A percentile compares a stretch with the other conserved stretches of the same genome.
Evolutionary conservation across 2,888 invertebrate species (phyloP).

Genomic region (Agonum fuliginosum): DNA sequence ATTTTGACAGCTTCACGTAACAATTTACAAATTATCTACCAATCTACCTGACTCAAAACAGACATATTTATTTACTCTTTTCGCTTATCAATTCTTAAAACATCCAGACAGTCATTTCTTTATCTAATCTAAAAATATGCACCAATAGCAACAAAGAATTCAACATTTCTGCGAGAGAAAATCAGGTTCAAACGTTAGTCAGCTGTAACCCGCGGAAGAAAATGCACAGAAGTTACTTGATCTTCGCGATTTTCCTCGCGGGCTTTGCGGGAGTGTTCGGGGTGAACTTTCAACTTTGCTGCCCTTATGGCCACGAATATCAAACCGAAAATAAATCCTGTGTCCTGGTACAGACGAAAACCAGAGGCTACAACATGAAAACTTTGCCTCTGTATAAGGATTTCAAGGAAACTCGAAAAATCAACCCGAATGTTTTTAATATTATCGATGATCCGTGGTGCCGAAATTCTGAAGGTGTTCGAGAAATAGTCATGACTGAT

Average conservation of each 20-base stretch:
- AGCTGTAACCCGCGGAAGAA: neutral
- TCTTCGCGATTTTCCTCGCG: neutral
- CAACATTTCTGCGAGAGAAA: neutral
- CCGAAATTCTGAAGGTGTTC: neutral
- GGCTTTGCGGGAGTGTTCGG: neutral
- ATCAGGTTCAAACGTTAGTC: neutral
- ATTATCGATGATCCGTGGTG: slow-evolving; percentile 25
- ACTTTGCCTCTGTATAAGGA: neutral
- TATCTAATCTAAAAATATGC: slow-evolving; percentile 42
- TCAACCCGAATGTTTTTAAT: slow-evolving; percentile 32
- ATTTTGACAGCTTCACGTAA: neutral
- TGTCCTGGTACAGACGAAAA: neutral
- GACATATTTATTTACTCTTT: slow-evolving; percentile 3
- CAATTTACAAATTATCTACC: slow-evolving; percentile 34
- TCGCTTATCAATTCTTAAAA: slow-evolving; percentile 13
- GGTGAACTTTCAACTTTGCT: slow-evolving; percentile 10
- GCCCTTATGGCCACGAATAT: slow-evolving; percentile 20
- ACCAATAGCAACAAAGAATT: neutral
- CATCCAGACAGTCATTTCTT: neutral
- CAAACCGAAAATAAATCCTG: slow-evolving; percentile 8
- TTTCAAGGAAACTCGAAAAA: neutral
- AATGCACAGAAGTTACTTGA: neutral
- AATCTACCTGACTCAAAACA: neutral
- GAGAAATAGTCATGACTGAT: neutral
- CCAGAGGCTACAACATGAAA: neutral